These are phyloP conservation scores for Lutra lutra DNA, from an alignment of 2,797 vertebrate genomes.

Conservation along the genomic window DNA sequence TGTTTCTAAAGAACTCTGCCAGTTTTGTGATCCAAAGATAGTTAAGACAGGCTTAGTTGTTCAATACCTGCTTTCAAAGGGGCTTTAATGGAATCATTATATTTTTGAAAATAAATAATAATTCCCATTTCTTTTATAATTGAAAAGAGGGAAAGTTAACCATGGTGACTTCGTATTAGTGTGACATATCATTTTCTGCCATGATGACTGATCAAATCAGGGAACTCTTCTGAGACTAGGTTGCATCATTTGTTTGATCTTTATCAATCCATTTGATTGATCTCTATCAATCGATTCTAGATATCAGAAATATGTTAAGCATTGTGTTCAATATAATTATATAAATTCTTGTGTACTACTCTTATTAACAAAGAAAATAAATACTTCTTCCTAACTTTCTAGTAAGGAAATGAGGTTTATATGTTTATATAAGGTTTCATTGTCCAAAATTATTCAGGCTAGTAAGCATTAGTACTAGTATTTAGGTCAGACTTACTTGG, in stretches of 20 bases:
- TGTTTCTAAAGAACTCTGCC: background rate
- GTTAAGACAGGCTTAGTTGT: background rate
- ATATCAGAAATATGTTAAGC: background rate
- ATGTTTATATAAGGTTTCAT: no score
- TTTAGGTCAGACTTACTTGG: background rate
- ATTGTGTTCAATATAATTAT: background rate
- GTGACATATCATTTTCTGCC: background rate
- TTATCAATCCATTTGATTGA: background rate
- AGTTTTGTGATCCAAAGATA: background rate
- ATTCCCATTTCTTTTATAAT: background rate
- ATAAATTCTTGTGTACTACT: background rate
- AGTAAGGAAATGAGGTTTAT: background rate
- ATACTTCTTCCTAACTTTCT: background rate
- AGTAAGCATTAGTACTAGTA: background rate
- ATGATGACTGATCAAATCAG: background rate
- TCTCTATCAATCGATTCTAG: background rate
- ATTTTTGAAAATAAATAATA: conserved; percentile 10
- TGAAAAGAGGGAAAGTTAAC: background rate
- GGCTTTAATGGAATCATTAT: background rate
- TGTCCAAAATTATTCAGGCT: background rate
- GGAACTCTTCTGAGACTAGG: background rate
- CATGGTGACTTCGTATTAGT: background rate
- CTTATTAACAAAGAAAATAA: background rate
- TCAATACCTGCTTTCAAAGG: background rate
- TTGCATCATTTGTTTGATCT: background rate